Conservation (phyloP, 2,797 vertebrate species). For the Decapterus maruadsi region DNA sequence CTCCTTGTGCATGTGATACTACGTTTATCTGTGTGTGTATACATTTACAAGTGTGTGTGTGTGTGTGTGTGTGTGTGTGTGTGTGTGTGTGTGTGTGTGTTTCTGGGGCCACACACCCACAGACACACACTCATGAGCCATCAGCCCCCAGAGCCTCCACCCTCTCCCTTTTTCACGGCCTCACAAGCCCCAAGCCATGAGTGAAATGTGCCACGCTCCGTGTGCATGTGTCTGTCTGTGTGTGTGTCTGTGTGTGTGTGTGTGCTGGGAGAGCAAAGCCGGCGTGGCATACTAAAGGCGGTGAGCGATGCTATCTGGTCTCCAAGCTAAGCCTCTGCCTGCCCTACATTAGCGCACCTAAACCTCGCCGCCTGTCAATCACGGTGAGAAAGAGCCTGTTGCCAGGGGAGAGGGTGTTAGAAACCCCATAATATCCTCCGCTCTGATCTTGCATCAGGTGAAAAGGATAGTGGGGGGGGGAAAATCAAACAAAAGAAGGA, state of each 20-base stretch:
- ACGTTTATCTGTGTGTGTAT: slow-evolving; percentile 55
- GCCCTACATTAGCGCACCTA: slow-evolving; percentile 84
- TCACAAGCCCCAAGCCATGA: slow-evolving; percentile 81
- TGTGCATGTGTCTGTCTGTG: slow-evolving; percentile 29
- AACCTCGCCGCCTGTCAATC: slow-evolving; percentile 83
- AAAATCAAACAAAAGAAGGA: slow-evolving; percentile 59
- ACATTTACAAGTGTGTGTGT: slow-evolving; percentile 51
- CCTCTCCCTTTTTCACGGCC: slow-evolving; percentile 75
- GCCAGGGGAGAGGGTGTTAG: slow-evolving; percentile 75
- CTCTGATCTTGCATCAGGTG: slow-evolving; percentile 77
- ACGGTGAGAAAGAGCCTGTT: slow-evolving; percentile 72
- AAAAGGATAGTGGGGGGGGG: slow-evolving; percentile 56
- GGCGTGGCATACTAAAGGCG: slow-evolving; percentile 81
- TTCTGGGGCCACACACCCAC: slow-evolving; percentile 30
- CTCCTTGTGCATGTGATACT: slow-evolving; percentile 58
- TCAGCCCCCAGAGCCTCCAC: slow-evolving; percentile 61
- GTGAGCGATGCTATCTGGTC: slow-evolving; percentile 84
- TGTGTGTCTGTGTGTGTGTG: slow-evolving; percentile 28
- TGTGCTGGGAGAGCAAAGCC: slow-evolving; percentile 63
- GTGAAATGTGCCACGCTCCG: slow-evolving; percentile 78
- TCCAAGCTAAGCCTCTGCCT: slow-evolving; percentile 80
- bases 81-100: slow-evolving; percentile 44
- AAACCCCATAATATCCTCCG: slow-evolving; percentile 74
- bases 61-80: slow-evolving; percentile 47
- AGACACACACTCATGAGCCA: slow-evolving; percentile 39